Evolutionary conservation across 2,797 vertebrate genomes (phyloP).

Genomic region (Discoglossus pictus): DNA sequence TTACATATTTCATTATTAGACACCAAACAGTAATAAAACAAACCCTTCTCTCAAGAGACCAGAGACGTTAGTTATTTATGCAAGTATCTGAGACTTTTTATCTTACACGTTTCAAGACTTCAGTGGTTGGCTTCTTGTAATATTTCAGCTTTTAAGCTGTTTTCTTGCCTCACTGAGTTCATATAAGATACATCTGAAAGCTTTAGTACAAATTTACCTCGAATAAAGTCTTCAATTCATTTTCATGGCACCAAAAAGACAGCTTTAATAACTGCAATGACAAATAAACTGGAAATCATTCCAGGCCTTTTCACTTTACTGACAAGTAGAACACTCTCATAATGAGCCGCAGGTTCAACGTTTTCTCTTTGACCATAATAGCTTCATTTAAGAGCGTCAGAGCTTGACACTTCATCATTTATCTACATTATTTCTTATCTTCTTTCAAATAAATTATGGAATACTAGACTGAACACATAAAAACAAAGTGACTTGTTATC

Average conservation of each 20-base stretch:
- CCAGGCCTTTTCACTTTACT: conserved; percentile 84
- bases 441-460: conserved; percentile 87
- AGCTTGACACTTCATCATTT: conserved; percentile 88
- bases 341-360: conserved; percentile 84
- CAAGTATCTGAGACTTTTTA: conserved; percentile 66
- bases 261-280: conserved; percentile 90
- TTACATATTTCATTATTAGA: too few species aligned
- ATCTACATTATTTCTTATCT: conserved; percentile 92
- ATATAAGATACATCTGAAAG: conserved; percentile 85
- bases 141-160: conserved; percentile 83
- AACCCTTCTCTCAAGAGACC: conserved; percentile 60
- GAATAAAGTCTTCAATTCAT: conserved; percentile 84
- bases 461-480: conserved; percentile 86
- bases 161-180: conserved; percentile 86
- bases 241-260: conserved; percentile 83
- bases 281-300: conserved; percentile 90
- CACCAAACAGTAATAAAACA: conserved; percentile 55
- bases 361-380: conserved; percentile 85
- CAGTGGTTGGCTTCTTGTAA: conserved; percentile 66
- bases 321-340: conserved; percentile 86
- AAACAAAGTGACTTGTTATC: conserved; percentile 86
- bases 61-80: conserved; percentile 65
- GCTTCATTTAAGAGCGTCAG: conserved; percentile 89
- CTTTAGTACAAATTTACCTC: conserved; percentile 84
- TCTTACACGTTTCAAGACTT: conserved; percentile 65